Base-by-base conservation (phyloP, 2,113 vertebrate species). In the Zapus hudsonius region DNA sequence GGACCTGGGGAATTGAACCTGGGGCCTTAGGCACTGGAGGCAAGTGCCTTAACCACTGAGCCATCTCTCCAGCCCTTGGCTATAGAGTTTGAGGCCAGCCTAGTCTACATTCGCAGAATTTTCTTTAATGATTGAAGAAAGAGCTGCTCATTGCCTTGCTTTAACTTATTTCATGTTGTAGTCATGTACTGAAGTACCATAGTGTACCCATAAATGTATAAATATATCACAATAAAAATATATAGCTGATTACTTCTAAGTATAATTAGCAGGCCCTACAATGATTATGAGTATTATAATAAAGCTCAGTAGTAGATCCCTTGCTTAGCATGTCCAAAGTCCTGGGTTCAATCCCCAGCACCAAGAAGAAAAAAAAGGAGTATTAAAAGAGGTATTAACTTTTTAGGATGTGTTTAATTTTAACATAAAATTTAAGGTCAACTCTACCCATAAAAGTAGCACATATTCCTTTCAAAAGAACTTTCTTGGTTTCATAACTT, bases 381-480 rank as follows among this genome's bases (percentile, higher is more conserved):
- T 13, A 52, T 52, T 52, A 52, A 52, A 15, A 52, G 11, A 52
- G 52, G 52, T 52, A 52, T 31, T 47, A 23, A 90, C 5, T 64
- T 85, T 81, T 81, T 73, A 63, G 82, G 69, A 89, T 55, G 17
- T 57, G 61, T 38, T 7, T 40, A 31, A 64, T 91, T 89, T 82
- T 72, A 74, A 76, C 72, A 6, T 87, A 69, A 76, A 88, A 76
- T 2, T 38, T 73, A 69, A 92, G 19, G 23, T 67, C 55, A 11
- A n/a, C 25, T 84, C 40, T 72, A 55, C 38, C 80, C 64, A 47
- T 16, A 40, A 83, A 78, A 12, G 55, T 44, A 70, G 1, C 59
- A 87, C 3, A 10, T 94, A 78, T 38, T 91, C 57, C 52, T 96
- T 87, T 22, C 31, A 75, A 93, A 82, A 23, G 15, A 57, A 70